phyloP scores from a whole-genome alignment of 2,888 invertebrate genomes.

The Athalia rosae region DNA sequence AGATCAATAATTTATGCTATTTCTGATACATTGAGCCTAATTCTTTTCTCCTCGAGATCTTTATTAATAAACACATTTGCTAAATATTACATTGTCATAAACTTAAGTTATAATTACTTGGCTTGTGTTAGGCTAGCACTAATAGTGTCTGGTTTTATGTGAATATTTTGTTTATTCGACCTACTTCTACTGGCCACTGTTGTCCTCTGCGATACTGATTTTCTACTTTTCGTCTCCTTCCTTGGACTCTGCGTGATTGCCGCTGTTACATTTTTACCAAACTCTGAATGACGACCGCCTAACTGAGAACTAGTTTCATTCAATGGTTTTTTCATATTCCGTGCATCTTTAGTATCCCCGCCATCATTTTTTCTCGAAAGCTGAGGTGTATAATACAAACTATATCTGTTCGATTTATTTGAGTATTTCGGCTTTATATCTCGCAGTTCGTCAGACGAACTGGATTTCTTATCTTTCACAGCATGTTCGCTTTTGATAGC shows the following conservation, averaged over 20 bases:
- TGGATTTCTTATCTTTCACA: slow-evolving; percentile 56
- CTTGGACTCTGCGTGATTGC: not conserved
- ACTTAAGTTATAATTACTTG: slow-evolving; percentile 5
- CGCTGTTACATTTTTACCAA: slow-evolving; percentile 6
- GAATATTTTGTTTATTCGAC: slow-evolving; percentile 59
- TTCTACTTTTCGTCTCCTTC: slow-evolving; percentile 52
- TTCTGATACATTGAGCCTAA: slow-evolving; percentile 5
- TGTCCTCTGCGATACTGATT: slow-evolving; percentile 57
- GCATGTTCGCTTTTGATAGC: slow-evolving; percentile 46
- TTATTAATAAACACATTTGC: not conserved
- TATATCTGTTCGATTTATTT: slow-evolving; percentile 61
- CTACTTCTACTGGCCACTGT: slow-evolving; percentile 62
- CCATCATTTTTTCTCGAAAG: slow-evolving; percentile 63
- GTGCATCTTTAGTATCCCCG: slow-evolving; percentile 43
- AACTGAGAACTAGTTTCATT: slow-evolving; percentile 44
- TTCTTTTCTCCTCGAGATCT: slow-evolving; percentile 5
- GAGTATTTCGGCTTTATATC: slow-evolving; percentile 59
- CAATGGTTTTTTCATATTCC: slow-evolving; percentile 48
- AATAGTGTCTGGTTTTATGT: slow-evolving; percentile 53
- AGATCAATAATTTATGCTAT: not conserved
- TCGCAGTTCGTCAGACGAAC: slow-evolving; percentile 62
- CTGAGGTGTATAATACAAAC: slow-evolving; percentile 68
- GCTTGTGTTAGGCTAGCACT: slow-evolving; percentile 51
- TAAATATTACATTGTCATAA: not conserved
- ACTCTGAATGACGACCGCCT: not conserved